Evolutionary conservation across 2,113 vertebrate genomes (phyloP).

Genomic region (Hyperopisus bebe): DNA sequence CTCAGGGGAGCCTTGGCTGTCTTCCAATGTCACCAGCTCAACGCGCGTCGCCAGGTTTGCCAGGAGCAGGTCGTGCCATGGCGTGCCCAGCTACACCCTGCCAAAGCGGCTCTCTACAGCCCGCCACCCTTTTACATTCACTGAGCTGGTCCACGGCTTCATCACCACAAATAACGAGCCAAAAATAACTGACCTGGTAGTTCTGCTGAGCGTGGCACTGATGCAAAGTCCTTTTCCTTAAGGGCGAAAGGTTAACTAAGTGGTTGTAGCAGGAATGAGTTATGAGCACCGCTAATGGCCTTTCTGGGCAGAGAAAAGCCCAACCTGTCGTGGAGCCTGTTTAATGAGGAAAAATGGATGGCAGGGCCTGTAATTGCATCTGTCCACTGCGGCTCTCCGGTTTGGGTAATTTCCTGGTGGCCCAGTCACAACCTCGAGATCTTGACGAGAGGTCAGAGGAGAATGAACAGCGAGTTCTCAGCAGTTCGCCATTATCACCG

Average conservation of each 20-base stretch:
- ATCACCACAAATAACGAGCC: background rate
- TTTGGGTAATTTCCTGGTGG: slow-evolving; percentile 10
- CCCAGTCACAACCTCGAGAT: slow-evolving; percentile 13
- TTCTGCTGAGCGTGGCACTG: background rate
- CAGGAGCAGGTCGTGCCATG: background rate
- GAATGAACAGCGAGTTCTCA: background rate
- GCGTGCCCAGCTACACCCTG: background rate
- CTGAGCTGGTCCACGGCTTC: background rate
- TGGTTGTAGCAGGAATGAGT: background rate
- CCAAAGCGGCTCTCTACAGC: background rate
- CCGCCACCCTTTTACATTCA: background rate
- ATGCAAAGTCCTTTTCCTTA: background rate
- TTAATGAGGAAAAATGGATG: slow-evolving; percentile 35
- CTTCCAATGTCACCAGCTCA: background rate
- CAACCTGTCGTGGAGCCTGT: background rate
- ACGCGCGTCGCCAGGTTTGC: background rate
- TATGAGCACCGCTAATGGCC: background rate
- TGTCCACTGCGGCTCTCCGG: background rate
- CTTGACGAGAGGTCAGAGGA: background rate
- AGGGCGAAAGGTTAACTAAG: background rate
- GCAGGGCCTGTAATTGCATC: slow-evolving; percentile 24
- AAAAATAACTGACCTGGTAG: background rate
- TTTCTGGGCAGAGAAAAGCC: slow-evolving; percentile 18
- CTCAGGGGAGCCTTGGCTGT: background rate
- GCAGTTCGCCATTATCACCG: background rate